These are phyloP conservation scores for Apamea crenata DNA, from an alignment of 2,888 invertebrate genomes.

Conservation along the genomic window DNA sequence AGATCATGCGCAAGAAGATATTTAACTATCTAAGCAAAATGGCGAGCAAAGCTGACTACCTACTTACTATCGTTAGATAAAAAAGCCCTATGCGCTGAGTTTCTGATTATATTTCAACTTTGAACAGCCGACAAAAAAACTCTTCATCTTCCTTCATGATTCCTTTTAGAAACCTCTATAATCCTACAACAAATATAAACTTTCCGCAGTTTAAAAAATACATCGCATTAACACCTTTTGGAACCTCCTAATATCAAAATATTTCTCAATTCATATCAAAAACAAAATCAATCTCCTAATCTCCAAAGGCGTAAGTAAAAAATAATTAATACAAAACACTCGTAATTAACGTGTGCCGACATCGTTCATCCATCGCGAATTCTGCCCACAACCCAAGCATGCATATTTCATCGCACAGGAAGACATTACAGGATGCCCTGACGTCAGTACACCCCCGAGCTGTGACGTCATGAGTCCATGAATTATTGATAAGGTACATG, in stretches of 20 bases:
- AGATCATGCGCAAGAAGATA: background rate
- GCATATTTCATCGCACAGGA: conserved; percentile 61
- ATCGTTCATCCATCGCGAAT: conserved; percentile 26
- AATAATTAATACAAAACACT: conserved; percentile 4
- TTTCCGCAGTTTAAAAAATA: background rate
- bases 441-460: conserved; percentile 53
- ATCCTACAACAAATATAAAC: background rate
- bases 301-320: conserved; percentile 5
- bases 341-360: background rate
- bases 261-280: too few relatives aligned
- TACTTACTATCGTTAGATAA: background rate
- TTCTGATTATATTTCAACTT: background rate
- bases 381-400: conserved; percentile 44
- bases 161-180: background rate
- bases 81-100: background rate
- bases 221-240: background rate
- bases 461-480: conserved; percentile 65
- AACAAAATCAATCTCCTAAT: background rate
- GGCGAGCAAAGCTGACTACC: background rate
- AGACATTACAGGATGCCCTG: conserved; percentile 60
- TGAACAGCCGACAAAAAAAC: background rate
- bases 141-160: background rate
- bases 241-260: background rate
- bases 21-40: background rate
- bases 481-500: conserved; percentile 61